Percentiles rank a stretch among this genome's conserved stretches.
These are phyloP conservation scores for Acrossocheilus wenchowensis DNA, from an alignment of 2,797 vertebrate genomes.

Conservation along the genomic window DNA sequence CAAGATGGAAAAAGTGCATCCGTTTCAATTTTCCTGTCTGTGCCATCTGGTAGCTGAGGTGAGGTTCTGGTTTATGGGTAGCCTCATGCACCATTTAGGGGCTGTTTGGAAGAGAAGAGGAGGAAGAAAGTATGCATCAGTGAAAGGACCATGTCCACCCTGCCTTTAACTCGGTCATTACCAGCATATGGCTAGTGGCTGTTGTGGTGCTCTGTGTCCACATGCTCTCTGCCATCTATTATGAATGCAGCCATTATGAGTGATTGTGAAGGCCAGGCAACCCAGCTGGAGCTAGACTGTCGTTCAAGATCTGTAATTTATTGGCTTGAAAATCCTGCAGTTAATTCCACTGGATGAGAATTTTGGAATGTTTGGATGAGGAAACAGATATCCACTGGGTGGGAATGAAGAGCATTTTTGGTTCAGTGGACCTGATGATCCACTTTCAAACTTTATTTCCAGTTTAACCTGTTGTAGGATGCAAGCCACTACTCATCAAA, in stretches of 20 bases:
- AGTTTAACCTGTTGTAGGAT: conserved; percentile 20
- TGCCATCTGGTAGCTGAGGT: conserved; percentile 74
- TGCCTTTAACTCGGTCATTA: conserved; percentile 41
- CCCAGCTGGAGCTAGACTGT: conserved; percentile 36
- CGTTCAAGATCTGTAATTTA: conserved; percentile 32
- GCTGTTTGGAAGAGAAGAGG: conserved; percentile 57
- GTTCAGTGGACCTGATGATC: conserved; percentile 7
- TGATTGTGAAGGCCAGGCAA: conserved; percentile 39
- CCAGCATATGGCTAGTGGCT: conserved; percentile 52
- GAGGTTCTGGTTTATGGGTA: conserved; percentile 66
- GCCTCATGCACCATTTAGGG: conserved; percentile 60
- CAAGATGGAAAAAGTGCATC: conserved; percentile 61
- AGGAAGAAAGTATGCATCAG: conserved; percentile 32
- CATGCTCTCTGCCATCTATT: conserved; percentile 51
- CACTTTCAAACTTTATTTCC: conserved; percentile 16
- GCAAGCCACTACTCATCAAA: conserved; percentile 18
- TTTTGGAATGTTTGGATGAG: conserved; percentile 59
- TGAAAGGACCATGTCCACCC: conserved; percentile 36
- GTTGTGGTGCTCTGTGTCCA: conserved; percentile 32
- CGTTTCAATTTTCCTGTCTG: conserved; percentile 49
- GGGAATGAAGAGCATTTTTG: conserved; percentile 31
- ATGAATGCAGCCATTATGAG: conserved; percentile 45
- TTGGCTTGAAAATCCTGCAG: conserved; percentile 28
- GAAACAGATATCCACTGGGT: conserved; percentile 29
- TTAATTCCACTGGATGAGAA: conserved; percentile 16